phyloP scores from a whole-genome alignment of 2,797 vertebrate genomes.

The Hoplostethus atlanticus region DNA sequence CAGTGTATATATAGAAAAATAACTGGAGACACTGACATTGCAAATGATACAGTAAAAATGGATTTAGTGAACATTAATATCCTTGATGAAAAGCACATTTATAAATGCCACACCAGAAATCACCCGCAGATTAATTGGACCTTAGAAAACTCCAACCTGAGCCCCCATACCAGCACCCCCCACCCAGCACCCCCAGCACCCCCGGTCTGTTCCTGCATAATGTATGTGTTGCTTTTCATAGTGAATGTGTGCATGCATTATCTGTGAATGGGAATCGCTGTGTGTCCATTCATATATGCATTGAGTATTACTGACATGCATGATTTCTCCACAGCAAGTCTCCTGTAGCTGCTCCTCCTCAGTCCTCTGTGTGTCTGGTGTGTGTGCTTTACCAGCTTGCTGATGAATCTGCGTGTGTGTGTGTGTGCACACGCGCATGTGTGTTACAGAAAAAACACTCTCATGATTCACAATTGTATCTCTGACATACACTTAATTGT shows the following conservation, averaged over 20 bases:
- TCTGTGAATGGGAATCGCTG: conserved; percentile 10
- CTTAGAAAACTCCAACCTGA: neutral
- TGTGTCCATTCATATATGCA: neutral
- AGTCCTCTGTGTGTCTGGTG: conserved; percentile 9
- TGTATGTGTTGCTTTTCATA: conserved; percentile 21
- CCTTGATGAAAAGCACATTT: neutral
- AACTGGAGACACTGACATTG: conserved; percentile 43
- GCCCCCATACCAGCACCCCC: neutral
- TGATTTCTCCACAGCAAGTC: conserved; percentile 31
- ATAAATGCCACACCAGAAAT: neutral
- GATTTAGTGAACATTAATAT: conserved; percentile 5
- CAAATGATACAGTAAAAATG: no score
- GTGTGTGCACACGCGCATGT: neutral
- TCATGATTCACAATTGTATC: no score
- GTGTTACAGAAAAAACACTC: neutral
- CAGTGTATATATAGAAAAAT: neutral
- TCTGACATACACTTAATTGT: no score
- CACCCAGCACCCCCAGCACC: neutral
- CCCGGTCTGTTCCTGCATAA: conserved; percentile 30
- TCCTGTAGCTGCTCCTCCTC: neutral
- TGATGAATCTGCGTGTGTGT: neutral
- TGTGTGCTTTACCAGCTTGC: conserved; percentile 17
- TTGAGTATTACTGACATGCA: neutral
- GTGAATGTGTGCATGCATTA: conserved; percentile 8
- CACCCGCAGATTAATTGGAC: conserved; percentile 33